Evolutionary conservation across 2,797 vertebrate species (phyloP), one percentile per base, ranked within the genome.

Genomic region (Cryptoprocta ferox): DNA sequence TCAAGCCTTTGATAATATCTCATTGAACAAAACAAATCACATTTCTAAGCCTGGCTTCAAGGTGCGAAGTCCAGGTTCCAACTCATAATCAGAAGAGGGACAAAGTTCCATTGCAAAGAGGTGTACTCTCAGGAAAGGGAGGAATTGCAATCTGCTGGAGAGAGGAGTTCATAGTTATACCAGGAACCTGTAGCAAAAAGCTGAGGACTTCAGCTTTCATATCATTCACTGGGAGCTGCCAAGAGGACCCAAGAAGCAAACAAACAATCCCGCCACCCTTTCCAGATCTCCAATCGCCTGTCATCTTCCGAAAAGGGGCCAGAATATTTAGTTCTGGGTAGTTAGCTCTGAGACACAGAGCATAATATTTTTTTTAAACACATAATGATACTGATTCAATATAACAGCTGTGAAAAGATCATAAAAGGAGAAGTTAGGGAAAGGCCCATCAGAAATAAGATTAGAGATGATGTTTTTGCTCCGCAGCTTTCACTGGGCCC

Each of bases 291-390:
- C 83, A 71, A 93, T 4, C 30, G 13, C 53, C 30, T 95, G 9
- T 39, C 76, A 39, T 59, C 70, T 79, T 66, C 91, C 7, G 9
- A 65, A 91, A 91, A 81, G 39, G 26, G 35, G 30, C 48, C 83
- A 88, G 63, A 45, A 86, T 95, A 76, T 78, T 97, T 87, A 83
- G 78, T 97, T 94, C 86, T 87, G 16, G 70, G 87, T 63, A 87
- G 65, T 97, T 93, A 93, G 61, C 61, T 97, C 73, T 88, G 61
- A 97, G 65, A 86, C 32, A 91, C 28, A 92, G 56, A 95, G 26
- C 53, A 85, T 70, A 98, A 96, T 80, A 73, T 76, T 97, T 97
- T 97, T 95, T 93, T 95, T 48, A 94, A 98, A 90, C 53, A 35
- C 50, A 89, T 97, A 97, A 91, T 39, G 18, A 88, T 85, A 53